Evolutionary conservation across 2,113 vertebrate species (phyloP).

Genomic region (Lagenorhynchus albirostris): DNA sequence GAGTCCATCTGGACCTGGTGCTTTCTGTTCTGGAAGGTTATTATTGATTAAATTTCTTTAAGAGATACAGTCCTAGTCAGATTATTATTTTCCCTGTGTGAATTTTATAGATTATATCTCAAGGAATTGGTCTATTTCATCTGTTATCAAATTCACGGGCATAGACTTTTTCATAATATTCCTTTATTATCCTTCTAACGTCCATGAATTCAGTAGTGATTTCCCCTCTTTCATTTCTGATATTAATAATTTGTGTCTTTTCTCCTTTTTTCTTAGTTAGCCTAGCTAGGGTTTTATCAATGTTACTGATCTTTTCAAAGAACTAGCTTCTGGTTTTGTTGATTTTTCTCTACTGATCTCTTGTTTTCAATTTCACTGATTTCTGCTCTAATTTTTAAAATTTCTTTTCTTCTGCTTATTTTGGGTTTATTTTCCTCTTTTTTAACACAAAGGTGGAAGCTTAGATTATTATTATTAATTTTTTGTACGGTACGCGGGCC

Average conservation of each 20-base stretch:
- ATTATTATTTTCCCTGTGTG: background rate
- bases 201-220: background rate
- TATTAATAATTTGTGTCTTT: background rate
- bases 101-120: background rate
- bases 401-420: background rate
- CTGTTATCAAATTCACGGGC: background rate
- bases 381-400: background rate
- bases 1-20: background rate
- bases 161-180: background rate
- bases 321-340: background rate
- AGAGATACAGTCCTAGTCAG: background rate
- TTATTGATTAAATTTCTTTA: background rate
- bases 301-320: background rate
- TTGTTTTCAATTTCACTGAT: background rate
- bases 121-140: background rate
- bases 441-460: background rate
- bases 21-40: background rate
- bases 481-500: rapidly evolving
- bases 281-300: background rate
- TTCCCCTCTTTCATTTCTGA: background rate
- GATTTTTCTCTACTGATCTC: background rate
- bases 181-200: background rate
- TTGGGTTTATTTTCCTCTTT: background rate
- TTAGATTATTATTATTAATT: background rate
- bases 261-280: background rate